Evolutionary conservation across 2,113 vertebrate species (phyloP).

Genomic region (Progne subis): DNA sequence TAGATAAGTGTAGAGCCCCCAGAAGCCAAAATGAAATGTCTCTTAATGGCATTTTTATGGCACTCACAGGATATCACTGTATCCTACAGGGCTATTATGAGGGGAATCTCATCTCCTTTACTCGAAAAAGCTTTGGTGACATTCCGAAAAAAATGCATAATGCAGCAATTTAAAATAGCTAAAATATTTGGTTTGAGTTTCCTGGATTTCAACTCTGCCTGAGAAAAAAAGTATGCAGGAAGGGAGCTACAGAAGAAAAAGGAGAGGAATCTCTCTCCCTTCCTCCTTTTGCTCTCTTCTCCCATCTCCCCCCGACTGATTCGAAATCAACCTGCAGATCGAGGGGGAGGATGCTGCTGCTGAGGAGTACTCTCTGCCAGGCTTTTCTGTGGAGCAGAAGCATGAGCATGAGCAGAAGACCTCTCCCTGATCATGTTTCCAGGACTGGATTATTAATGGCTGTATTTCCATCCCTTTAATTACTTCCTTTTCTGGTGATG

Average conservation of each 20-base stretch:
- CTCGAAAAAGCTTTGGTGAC: not conserved
- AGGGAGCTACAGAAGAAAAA: not conserved
- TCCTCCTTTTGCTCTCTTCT: not conserved
- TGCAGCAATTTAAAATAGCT: not conserved
- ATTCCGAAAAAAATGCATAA: slow-evolving; percentile 39
- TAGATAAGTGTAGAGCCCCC: not conserved
- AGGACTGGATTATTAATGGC: slow-evolving; percentile 14
- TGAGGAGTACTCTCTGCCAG: not conserved
- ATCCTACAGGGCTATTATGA: not conserved
- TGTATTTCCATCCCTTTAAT: slow-evolving; percentile 46
- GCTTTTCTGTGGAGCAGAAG: not conserved
- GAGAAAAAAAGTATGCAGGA: not conserved
- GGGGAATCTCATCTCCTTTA: slow-evolving; percentile 43
- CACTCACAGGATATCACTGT: not conserved
- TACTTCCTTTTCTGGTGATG: slow-evolving; percentile 46
- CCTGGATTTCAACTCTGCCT: not conserved
- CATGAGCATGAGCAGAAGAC: not conserved
- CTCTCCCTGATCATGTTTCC: not conserved
- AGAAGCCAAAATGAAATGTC: slow-evolving; percentile 9
- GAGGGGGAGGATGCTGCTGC: not conserved
- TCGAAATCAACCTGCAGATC: not conserved
- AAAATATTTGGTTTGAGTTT: slow-evolving; percentile 32
- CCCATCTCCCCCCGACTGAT: not conserved
- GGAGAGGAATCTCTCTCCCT: not conserved
- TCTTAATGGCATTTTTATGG: slow-evolving; percentile 6